Evolutionary conservation across 2,113 vertebrate genomes (phyloP), one percentile per base, ranked within the genome.

Genomic region (Alosa alosa): DNA sequence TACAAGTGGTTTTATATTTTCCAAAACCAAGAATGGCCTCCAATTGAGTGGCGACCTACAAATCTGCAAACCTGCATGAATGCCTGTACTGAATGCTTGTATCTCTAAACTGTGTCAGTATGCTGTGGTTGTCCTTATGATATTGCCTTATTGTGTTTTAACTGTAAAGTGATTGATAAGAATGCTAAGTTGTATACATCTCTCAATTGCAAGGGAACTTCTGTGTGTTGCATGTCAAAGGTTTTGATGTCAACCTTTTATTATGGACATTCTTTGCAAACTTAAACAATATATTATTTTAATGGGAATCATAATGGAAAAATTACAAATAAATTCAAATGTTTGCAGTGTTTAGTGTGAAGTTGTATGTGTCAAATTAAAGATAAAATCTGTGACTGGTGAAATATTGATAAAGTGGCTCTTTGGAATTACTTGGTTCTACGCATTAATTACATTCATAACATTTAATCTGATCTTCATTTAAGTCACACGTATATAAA

Each of bases 71-170:
- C 64, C 72, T 75, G 72, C 72, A 75, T 75, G 72, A 39, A 39
- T 75, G 72, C 72, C 72, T 75, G 72, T 75, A 15, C 31, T 36
- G n/a, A 31, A 72, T 25, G 22, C n/a, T n/a, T 25, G 64, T 72
- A 10, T 72, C 2, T 75, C 18, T 75, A 15, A 39, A 39, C 31
- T 36, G 31, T 72, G 25, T 75, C 6, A 22, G 55, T 57, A 5
- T 57, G 20, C 55, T 22, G 55, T 57, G 55, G 31, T 39, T 39
- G 72, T 17, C 72, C 36, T 5, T 9, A 25, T 17, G 72, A 78
- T 31, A 78, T 41, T 78, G 72, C 72, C 72, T 78, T 78, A 78
- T 36, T 78, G 72, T 78, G 36, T 39, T 78, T 78, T 36, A 78
- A 36, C 36, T 78, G 3, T 39, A 15, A 36, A 78, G 0, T 78